Evolutionary conservation across 2,888 invertebrate genomes (phyloP), one percentile per base, ranked within the genome.

Genomic region (Pyrocoelia pectoralis): DNA sequence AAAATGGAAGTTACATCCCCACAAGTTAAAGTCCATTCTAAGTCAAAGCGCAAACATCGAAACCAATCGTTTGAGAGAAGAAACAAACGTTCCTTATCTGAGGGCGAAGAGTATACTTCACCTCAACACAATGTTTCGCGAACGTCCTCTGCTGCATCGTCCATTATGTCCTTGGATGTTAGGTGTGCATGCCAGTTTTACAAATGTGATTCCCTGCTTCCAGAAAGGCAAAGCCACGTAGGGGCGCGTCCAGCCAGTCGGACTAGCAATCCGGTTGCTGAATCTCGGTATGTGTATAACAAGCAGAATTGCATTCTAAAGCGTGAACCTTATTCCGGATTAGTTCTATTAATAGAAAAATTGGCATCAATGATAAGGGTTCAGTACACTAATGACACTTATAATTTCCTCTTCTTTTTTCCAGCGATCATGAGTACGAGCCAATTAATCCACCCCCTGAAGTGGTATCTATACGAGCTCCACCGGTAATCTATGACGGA

Each of bases 341-440:
- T 2, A 13, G 8, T 12, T 43, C 13, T 43, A 43, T 43, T 43
- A 14, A 43, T 43, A 43, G 41, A 29, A 29, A 50, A 4, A 24
- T 28, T 50, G 50, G 50, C 50, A 50, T 12, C 12, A 28, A 29
- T 13, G n/a, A 18, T 50, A 9, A 12, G 13, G 24, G 50, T 19
- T 50, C 50, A 29, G 8, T 29, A 24, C 28, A 50, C 50, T 29
- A 2, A 50, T 15, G 4, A 13, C 10, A 24, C 24, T 14, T 10
- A 12, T 28, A 62, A 62, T 13, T 50, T 14, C 3, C 28, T 29
- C 19, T 13, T 62, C 61, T 67, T 48, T 12, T 56, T 88, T 88
- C 74, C 85, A 95, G 94, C 87, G 94, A 94, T 86, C 94, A 95
- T 88, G 93, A 94, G 83, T 95, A 95, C 84, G 95, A 95, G 85